These are phyloP conservation scores for Syrmaticus mikado DNA, from an alignment of 2,113 vertebrate genomes.

Conservation along the genomic window DNA sequence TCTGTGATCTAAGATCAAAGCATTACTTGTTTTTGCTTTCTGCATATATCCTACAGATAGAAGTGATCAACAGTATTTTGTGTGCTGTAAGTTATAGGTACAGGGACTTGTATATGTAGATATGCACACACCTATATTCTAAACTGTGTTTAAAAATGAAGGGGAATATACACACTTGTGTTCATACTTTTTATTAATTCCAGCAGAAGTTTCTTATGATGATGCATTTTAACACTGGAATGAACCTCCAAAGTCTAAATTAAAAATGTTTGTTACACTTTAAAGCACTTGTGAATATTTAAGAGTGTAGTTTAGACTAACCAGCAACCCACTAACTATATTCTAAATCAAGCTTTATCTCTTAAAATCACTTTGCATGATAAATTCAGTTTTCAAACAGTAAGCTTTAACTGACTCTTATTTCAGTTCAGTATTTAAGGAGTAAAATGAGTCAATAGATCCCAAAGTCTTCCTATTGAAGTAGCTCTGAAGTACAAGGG, in stretches of 20 bases:
- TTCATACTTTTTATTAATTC: constrained; percentile 16
- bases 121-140: background rate
- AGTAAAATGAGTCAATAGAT: background rate
- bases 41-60: background rate
- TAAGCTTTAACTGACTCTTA: background rate
- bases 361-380: background rate
- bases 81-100: background rate
- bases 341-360: background rate
- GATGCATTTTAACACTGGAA: background rate
- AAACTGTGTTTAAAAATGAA: constrained; percentile 35
- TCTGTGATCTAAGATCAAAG: background rate
- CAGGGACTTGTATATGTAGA: background rate
- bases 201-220: background rate
- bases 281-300: background rate
- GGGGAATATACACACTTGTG: background rate
- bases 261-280: background rate
- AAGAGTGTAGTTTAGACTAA: background rate
- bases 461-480: background rate
- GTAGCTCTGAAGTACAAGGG: background rate
- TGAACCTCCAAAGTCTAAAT: constrained; percentile 15
- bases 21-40: background rate
- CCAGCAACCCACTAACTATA: background rate
- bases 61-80: background rate
- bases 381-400: background rate
- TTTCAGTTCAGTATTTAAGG: background rate